Evolutionary conservation across 2,113 vertebrate genomes (phyloP).

Genomic region (Meleagris gallopavo): DNA sequence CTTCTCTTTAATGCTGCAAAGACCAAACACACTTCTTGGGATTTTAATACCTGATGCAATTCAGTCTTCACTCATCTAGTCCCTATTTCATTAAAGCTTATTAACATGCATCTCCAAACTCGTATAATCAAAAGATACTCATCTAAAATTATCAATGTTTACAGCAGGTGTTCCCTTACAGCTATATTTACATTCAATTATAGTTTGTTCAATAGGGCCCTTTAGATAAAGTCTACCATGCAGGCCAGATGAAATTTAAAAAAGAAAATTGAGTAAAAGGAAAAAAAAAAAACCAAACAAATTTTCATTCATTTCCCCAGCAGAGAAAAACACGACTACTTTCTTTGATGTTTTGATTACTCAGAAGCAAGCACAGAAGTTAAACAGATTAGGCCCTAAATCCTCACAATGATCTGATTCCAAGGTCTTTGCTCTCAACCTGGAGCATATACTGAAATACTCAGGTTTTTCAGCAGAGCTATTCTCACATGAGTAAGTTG

Average conservation of each 20-base stretch:
- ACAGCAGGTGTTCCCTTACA: slow-evolving; percentile 26
- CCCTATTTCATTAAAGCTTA: neutral
- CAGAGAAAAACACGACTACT: neutral
- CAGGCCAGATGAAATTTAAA: neutral
- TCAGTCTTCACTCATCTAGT: neutral
- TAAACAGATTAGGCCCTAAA: neutral
- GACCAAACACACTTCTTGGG: neutral
- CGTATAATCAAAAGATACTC: neutral
- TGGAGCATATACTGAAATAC: neutral
- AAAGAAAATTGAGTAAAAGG: neutral
- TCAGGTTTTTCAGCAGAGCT: neutral
- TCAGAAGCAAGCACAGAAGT: neutral
- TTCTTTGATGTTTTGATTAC: neutral
- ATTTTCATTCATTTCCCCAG: neutral
- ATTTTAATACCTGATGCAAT: slow-evolving; percentile 1
- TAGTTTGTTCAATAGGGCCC: neutral
- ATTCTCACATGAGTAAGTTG: neutral
- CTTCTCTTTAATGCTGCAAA: neutral
- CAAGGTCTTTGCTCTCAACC: neutral
- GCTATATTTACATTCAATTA: neutral
- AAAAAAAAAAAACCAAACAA: neutral
- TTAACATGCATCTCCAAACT: neutral
- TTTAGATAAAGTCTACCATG: neutral
- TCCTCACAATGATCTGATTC: neutral
- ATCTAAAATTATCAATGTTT: neutral